A percentile compares a stretch with the other conserved stretches of the same genome.
Evolutionary conservation across 2,113 vertebrate species (phyloP).

Genomic region (Pseudonaja textilis): DNA sequence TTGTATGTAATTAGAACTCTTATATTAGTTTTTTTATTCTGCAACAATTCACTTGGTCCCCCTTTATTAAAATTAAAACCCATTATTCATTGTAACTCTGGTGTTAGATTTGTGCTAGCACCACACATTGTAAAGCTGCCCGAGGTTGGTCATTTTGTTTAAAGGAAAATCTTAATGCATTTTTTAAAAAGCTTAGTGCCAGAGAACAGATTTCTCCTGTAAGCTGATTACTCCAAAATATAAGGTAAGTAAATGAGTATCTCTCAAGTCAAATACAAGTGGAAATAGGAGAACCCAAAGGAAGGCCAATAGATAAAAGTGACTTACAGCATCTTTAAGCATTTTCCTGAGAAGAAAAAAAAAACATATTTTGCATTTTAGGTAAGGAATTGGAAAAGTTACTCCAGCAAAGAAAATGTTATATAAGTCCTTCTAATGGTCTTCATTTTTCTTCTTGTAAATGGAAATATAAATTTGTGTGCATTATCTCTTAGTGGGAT

Average conservation of each 20-base stretch:
- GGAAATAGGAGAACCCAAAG: background rate
- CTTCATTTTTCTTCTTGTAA: conserved; percentile 11
- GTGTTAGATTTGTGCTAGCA: background rate
- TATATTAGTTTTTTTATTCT: background rate
- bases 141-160: background rate
- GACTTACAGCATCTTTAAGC: too few species aligned
- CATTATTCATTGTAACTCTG: background rate
- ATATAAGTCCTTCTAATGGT: background rate
- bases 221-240: background rate
- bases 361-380: background rate
- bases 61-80: background rate
- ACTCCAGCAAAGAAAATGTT: background rate
- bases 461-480: conserved; percentile 6
- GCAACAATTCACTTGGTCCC: background rate
- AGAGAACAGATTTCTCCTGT: background rate
- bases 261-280: background rate
- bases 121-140: background rate
- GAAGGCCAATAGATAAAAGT: background rate
- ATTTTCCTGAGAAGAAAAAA: background rate
- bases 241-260: background rate
- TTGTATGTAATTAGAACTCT: background rate
- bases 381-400: background rate
- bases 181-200: background rate
- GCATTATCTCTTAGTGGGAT: conserved; percentile 15
- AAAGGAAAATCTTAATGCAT: background rate